Base-by-base conservation (phyloP, 2,797 vertebrate genomes). In the Decapterus maruadsi region DNA sequence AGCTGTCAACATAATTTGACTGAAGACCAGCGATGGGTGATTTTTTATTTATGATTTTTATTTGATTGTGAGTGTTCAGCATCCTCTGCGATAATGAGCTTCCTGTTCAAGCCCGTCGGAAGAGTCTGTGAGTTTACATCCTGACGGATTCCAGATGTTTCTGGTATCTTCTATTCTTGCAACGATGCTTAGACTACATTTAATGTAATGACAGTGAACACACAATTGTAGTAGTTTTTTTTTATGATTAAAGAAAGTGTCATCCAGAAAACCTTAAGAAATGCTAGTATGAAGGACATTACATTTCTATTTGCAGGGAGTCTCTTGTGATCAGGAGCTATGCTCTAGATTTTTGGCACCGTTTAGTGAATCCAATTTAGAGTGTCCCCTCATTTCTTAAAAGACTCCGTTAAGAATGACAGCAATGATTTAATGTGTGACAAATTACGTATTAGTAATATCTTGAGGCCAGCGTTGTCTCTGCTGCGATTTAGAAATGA, bases 331-430 rank as follows among this genome's bases (percentile, higher is more conserved):
- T 89, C 68, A 82, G 69, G 46, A 74, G 51, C 66, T 60, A 63
- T 85, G 92, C 81, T 91, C 88, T 72, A 90, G 74, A 90, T 92
- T 87, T 81, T 63, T 87, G 83, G 68, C 85, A 90, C 75, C 83
- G 58, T 90, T 91, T 78, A 76, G 55, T 65, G 11, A 73, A 86
- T 91, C 81, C 70, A 82, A 87, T 91, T 88, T 77, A 83, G 55
- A 75, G 54, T 68, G 63, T 84, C 73, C 64, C 79, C 77, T 81
- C 53, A 68, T 86, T 89, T 81, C 69, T 85, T 62, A 83, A 87
- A 87, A 81, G 86, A 57, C 65, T 67, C 71, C 36, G 26, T 13
- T 79, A 65, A 76, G 48, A 85, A 53, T 42, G 75, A 61, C 36
- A 46, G 42, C 62, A 60, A 67, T 82, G 70, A 34, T 74, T 81